Conservation (phyloP, 2,888 invertebrate species). For the Xanthia icteritia region DNA sequence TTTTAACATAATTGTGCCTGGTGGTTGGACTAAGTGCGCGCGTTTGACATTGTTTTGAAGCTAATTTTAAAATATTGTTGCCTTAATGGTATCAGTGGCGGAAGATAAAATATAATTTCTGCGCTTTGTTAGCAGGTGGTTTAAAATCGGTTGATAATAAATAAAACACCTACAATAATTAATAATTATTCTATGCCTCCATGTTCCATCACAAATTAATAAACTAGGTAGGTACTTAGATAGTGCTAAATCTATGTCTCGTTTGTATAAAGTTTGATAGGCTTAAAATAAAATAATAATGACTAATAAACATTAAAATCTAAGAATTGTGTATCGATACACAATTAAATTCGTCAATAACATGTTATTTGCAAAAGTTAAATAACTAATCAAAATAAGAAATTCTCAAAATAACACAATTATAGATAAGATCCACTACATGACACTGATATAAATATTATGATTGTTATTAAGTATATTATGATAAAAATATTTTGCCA, state of each 20-base stretch:
- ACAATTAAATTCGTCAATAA: not conserved
- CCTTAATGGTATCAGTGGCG: not conserved
- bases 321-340: not conserved
- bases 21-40: not conserved
- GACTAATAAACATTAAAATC: not conserved
- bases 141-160: not conserved
- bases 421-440: constrained; percentile 3
- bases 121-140: not conserved
- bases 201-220: not conserved
- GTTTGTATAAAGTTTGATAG: not conserved
- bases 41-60: not conserved
- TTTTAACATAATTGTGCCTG: not conserved
- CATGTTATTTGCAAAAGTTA: not conserved
- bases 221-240: not conserved
- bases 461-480: not conserved
- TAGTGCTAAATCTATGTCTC: not conserved
- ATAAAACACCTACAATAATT: not conserved
- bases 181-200: not conserved
- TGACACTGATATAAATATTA: not conserved
- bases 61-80: constrained; percentile 11
- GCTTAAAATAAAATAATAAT: not conserved
- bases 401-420: not conserved
- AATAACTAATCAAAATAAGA: not conserved
- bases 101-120: not conserved
- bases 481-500: not conserved